Percentiles rank a stretch among this genome's conserved stretches.
Evolutionary conservation across 2,113 vertebrate species (phyloP).

Genomic region (Plecturocebus donacophilus): DNA sequence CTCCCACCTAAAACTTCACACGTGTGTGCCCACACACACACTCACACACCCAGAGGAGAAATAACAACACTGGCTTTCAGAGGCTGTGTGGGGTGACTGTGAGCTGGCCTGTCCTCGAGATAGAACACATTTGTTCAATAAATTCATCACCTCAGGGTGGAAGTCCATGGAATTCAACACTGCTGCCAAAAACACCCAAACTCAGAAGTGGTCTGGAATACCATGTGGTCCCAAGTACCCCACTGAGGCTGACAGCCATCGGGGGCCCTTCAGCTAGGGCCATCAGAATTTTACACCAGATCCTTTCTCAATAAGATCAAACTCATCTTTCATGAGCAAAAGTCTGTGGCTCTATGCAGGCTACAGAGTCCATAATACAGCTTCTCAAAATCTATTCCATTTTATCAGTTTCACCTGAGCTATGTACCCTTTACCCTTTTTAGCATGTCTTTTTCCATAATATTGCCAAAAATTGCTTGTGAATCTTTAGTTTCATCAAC

Average conservation of each 20-base stretch:
- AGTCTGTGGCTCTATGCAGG: background rate
- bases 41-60: slow-evolving; percentile 49
- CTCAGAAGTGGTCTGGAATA: slow-evolving; percentile 36
- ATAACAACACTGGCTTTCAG: slow-evolving; percentile 74
- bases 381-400: background rate
- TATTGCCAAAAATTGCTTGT: background rate
- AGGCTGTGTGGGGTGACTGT: slow-evolving; percentile 16
- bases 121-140: slow-evolving; percentile 75
- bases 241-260: background rate
- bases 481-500: background rate
- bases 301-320: background rate
- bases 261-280: background rate
- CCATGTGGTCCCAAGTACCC: background rate
- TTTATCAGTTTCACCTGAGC: background rate
- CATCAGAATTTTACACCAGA: background rate
- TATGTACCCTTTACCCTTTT: background rate
- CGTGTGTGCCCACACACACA: slow-evolving; percentile 27
- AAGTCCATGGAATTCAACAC: slow-evolving; percentile 44
- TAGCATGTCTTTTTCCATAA: background rate
- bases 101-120: slow-evolving; percentile 57
- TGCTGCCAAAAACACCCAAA: slow-evolving; percentile 37
- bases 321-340: background rate
- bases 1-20: slow-evolving; percentile 50
- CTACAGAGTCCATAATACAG: background rate
- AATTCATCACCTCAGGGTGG: slow-evolving; percentile 66